These are phyloP conservation scores for Agelastica alni DNA, from an alignment of 2,888 invertebrate species.

Conservation along the genomic window DNA sequence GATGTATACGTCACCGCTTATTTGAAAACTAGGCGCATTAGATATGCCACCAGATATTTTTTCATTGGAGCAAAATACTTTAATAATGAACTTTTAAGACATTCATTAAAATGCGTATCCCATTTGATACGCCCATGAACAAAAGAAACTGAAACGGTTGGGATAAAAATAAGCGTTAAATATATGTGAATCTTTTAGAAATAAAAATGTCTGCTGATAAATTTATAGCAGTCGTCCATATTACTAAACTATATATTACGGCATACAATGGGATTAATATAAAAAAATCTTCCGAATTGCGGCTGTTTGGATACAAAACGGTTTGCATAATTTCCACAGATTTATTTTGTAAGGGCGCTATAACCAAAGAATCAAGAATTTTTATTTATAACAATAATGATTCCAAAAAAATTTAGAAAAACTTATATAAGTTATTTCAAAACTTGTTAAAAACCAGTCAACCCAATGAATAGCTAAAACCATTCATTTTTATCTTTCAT, in stretches of 20 bases:
- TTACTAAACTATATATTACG: conserved; percentile 55
- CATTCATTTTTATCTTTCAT: too few relatives aligned
- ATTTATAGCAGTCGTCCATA: conserved; percentile 51
- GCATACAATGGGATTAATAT: conserved; percentile 53
- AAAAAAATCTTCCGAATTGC: conserved; percentile 45
- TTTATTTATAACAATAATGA: too few relatives aligned
- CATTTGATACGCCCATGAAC: conserved; percentile 21
- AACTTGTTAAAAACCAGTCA: too few relatives aligned
- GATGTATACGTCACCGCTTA: not conserved
- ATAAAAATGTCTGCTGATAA: conserved; percentile 48
- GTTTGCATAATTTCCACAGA: conserved; percentile 42
- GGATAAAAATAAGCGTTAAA: conserved; percentile 39
- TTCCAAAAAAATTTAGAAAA: too few relatives aligned
- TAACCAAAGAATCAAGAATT: too few relatives aligned
- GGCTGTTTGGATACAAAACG: conserved; percentile 38
- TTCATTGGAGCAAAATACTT: too few relatives aligned
- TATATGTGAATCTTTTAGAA: conserved; percentile 43
- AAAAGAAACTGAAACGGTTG: conserved; percentile 32
- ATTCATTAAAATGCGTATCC: conserved; percentile 21
- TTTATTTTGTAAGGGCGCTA: conserved; percentile 24
- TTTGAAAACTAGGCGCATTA: conserved; percentile 7
- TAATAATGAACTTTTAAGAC: conserved; percentile 21
- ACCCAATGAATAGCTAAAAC: too few relatives aligned
- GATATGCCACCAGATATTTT: conserved; percentile 8
- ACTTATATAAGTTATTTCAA: too few relatives aligned